Conservation (phyloP, 2,888 invertebrate species). For the Erebia epiphron region DNA sequence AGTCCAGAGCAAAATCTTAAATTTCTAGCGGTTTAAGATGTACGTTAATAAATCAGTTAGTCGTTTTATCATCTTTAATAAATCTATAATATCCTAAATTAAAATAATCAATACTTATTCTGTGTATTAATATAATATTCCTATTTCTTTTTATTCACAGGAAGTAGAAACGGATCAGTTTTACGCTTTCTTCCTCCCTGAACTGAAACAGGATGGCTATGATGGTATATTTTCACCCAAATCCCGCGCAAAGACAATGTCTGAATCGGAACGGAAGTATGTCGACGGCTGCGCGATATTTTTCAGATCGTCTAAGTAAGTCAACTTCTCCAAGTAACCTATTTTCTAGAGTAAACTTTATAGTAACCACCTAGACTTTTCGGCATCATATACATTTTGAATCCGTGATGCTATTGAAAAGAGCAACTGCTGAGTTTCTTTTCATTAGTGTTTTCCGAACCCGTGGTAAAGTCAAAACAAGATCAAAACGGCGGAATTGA, state of each 20-base stretch:
- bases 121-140: background rate
- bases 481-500: too few relatives aligned
- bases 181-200: conserved; percentile 97
- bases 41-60: too few relatives aligned
- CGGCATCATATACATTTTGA: background rate
- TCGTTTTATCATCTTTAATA: too few relatives aligned
- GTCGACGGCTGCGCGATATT: conserved; percentile 99
- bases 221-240: conserved; percentile 99
- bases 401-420: background rate
- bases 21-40: too few relatives aligned
- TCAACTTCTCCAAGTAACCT: background rate
- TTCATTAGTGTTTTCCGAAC: too few relatives aligned
- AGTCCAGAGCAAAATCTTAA: too few relatives aligned
- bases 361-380: too few relatives aligned
- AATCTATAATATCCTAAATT: too few relatives aligned
- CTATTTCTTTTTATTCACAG: conserved; percentile 69
- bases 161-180: conserved; percentile 99
- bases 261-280: conserved; percentile 97
- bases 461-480: too few relatives aligned
- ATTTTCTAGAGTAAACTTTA: background rate
- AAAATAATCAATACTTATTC: too few relatives aligned
- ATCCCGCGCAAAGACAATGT: conserved; percentile 99
- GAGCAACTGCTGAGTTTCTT: too few relatives aligned
- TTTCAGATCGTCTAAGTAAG: conserved; percentile 95
- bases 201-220: conserved; percentile 95